Evolutionary conservation across 2,113 vertebrate species (phyloP), one percentile per base, ranked within the genome.

Genomic region (Hippocampus abdominalis): DNA sequence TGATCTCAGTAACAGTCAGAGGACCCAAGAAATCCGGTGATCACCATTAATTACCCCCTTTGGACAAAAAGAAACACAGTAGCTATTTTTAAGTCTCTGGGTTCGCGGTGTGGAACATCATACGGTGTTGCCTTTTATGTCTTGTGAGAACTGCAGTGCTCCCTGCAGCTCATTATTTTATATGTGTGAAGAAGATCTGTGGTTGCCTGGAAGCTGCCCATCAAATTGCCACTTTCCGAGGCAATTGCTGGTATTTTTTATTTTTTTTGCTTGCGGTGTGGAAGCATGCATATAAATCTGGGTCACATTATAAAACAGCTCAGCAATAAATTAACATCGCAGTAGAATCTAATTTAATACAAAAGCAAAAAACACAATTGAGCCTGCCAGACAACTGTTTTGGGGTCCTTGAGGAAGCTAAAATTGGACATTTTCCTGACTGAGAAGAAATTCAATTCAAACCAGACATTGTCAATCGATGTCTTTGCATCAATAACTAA

Each of bases 101-200:
- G 4, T 12, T 23, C n/a, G n/a, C 13, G 40, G 6, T 44, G n/a
- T 64, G n/a, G 21, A 21, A n/a, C 36, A 42, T 63, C 61, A 44
- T 64, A 64, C 23, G n/a, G 11, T 64, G 3, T 23, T 40, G 12
- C 21, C 13, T 64, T 64, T 64, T 42, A 64, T 44, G 63, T 46
- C 16, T 46, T 64, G 40, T 16, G 72, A 53, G 25, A 48, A 0
- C 63, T n/a, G 40, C 62, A 23, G 40, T 2, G 23, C n/a, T 54
- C 64, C 36, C 72, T 53, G 21, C 40, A 53, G 68, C 76, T 78
- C 40, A 21, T 74, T 80, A 80, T 69, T 54, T 67, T 69, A 65
- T 23, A 29, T 27, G 54, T 49, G 40, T 36, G 32, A 36, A 36
- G 49, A 12, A 15, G 39, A 32, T 66, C 9, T 39, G 48, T 63